A percentile compares a stretch with the other conserved stretches of the same genome.
Conservation (phyloP, 2,113 vertebrate species). For the Hyaena hyaena region DNA sequence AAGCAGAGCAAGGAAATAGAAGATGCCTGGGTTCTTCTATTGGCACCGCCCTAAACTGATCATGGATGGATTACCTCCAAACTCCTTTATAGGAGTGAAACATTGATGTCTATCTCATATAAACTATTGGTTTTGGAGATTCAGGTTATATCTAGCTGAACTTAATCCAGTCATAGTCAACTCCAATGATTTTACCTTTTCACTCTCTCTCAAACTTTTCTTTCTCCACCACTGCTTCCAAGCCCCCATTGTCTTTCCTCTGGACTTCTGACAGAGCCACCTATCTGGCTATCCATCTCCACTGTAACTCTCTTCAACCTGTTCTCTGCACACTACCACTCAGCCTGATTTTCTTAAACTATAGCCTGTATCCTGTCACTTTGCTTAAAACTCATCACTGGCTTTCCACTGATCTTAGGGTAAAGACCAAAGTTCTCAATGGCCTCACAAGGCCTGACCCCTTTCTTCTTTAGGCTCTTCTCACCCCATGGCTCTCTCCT, state of each 20-base stretch:
- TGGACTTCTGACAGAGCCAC: background rate
- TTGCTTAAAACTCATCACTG: background rate
- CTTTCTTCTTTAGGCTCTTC: background rate
- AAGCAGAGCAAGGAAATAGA: background rate
- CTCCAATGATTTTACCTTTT: background rate
- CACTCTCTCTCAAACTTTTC: background rate
- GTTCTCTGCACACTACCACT: background rate
- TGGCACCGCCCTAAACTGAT: background rate
- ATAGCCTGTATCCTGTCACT: background rate
- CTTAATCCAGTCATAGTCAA: background rate
- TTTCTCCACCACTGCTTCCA: background rate
- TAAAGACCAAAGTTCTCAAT: background rate
- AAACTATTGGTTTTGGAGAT: background rate
- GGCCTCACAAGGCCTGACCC: background rate
- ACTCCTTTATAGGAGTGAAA: background rate
- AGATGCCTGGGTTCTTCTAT: background rate
- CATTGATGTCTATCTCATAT: conserved; percentile 19
- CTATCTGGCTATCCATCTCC: background rate
- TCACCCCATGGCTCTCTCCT: background rate
- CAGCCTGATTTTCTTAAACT: background rate
- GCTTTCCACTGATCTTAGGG: background rate
- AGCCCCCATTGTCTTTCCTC: background rate
- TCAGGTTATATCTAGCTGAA: background rate
- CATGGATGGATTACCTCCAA: too few species aligned
- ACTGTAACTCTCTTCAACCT: background rate